Evolutionary conservation across 2,113 vertebrate genomes (phyloP).

Genomic region (Gila orcuttii): DNA sequence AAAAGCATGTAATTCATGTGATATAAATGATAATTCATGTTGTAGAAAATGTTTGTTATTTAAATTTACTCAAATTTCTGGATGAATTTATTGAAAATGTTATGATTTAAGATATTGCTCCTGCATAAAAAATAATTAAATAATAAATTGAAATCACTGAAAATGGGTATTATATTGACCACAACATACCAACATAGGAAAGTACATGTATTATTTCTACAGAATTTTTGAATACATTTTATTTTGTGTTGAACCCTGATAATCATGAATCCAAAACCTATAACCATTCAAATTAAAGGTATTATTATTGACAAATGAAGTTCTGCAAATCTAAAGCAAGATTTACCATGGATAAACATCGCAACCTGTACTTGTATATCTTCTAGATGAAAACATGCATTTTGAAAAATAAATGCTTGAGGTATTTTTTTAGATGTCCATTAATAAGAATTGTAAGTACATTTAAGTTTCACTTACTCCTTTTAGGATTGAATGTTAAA

Average conservation of each 20-base stretch:
- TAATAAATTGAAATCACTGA: background rate
- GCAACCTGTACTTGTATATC: background rate
- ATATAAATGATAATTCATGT: background rate
- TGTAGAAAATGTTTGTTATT: background rate
- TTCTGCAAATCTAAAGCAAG: background rate
- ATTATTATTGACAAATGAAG: background rate
- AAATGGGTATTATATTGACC: background rate
- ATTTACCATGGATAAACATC: background rate
- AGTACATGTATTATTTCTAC: background rate
- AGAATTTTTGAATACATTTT: background rate
- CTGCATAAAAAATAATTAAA: background rate
- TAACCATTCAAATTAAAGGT: background rate
- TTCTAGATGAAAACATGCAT: background rate
- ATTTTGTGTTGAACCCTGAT: background rate
- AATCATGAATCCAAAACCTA: background rate
- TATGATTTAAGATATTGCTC: background rate
- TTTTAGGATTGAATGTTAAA: background rate
- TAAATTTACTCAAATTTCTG: background rate
- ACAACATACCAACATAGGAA: background rate
- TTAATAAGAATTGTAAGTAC: background rate
- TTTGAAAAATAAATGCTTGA: background rate
- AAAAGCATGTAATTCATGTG: background rate
- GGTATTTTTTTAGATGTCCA: background rate
- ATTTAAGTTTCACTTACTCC: background rate
- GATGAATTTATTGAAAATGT: background rate